Percentiles rank a stretch among this genome's conserved stretches.
phyloP scores from a whole-genome alignment of 2,888 invertebrate species.

The Flabesymbios commensalis region DNA sequence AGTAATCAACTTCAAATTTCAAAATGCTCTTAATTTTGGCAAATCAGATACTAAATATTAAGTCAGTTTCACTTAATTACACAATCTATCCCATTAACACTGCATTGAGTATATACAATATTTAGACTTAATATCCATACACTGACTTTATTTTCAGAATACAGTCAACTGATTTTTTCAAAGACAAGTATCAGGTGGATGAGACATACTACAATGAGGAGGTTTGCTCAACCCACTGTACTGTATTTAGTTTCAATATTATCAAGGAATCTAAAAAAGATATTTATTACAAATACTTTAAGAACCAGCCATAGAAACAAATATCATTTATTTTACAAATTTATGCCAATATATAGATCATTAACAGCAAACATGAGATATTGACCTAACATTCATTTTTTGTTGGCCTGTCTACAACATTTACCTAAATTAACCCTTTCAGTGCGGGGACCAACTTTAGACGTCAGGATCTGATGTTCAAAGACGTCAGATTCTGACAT shows the following conservation, averaged over 20 bases:
- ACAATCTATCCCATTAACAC: background rate
- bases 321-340: background rate
- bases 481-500: too few species aligned
- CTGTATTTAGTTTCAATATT: background rate
- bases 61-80: background rate
- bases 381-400: too few species aligned
- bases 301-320: background rate
- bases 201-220: conserved; percentile 80
- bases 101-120: too few species aligned
- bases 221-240: too few species aligned
- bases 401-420: too few species aligned
- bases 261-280: background rate
- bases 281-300: background rate
- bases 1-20: too few species aligned
- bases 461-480: too few species aligned
- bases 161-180: conserved; percentile 73
- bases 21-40: background rate
- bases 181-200: conserved; percentile 79
- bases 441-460: too few species aligned
- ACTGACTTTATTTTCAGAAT: conserved; percentile 64
- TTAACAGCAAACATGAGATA: background rate
- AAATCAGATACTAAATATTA: background rate
- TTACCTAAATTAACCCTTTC: too few species aligned
- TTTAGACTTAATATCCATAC: too few species aligned
- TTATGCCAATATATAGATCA: background rate